These are phyloP conservation scores for Mus spretus DNA, from an alignment of 2,797 vertebrate species.

Conservation along the genomic window DNA sequence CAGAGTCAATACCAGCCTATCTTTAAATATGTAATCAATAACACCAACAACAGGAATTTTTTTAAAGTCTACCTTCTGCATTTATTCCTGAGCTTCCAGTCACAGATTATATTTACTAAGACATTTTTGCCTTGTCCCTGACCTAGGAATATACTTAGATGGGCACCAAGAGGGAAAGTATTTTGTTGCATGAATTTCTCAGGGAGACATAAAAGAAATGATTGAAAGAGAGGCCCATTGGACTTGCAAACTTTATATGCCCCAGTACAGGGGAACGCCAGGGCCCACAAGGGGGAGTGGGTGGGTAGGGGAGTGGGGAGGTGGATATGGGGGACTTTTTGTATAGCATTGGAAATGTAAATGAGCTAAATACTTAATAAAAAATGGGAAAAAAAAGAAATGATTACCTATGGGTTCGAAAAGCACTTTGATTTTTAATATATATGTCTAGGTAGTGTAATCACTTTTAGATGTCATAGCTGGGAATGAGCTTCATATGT, in stretches of 20 bases:
- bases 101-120: not conserved
- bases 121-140: not conserved
- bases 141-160: not conserved
- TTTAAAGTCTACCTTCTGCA: not conserved
- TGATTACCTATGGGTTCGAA: too few species aligned
- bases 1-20: not conserved
- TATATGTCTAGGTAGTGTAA: not conserved
- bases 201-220: not conserved
- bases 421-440: not conserved
- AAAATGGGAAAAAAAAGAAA: not conserved
- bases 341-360: too few species aligned
- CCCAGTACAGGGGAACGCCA: too few species aligned
- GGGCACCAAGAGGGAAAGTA: too few species aligned
- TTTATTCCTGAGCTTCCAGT: not conserved
- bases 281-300: too few species aligned
- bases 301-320: too few species aligned
- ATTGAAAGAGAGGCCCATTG: not conserved
- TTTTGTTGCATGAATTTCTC: not conserved
- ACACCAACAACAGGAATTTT: not conserved
- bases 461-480: not conserved
- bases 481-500: not conserved
- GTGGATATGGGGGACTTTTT: too few species aligned
- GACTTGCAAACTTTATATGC: too few species aligned
- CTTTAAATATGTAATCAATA: not conserved
- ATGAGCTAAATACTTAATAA: too few species aligned